Conservation (phyloP, 2,113 vertebrate genomes). For the Carlito syrichta region DNA sequence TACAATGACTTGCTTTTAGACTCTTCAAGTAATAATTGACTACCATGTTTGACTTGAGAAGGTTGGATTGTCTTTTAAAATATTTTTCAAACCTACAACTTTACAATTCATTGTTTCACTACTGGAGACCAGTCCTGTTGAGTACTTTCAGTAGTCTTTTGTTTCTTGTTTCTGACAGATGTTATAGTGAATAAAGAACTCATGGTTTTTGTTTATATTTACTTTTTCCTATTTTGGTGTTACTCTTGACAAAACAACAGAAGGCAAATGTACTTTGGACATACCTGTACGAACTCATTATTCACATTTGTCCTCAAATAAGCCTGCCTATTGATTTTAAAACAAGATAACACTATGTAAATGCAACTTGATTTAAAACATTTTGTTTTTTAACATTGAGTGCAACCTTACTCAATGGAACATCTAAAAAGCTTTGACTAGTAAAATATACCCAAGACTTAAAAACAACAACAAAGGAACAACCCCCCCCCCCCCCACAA, state of each 20-base stretch:
- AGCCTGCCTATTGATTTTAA: constrained; percentile 33
- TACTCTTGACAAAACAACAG: constrained; percentile 37
- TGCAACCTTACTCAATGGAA: background rate
- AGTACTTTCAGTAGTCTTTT: constrained; percentile 22
- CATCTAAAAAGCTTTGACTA: background rate
- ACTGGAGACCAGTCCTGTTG: background rate
- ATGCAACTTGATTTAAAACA: constrained; percentile 10
- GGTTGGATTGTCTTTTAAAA: background rate
- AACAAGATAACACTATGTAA: constrained; percentile 22
- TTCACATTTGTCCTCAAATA: constrained; percentile 40
- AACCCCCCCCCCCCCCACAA: too few relatives aligned
- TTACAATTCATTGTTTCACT: background rate
- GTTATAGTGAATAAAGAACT: background rate
- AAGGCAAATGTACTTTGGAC: constrained; percentile 39
- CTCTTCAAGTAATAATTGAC: background rate
- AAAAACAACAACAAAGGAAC: background rate
- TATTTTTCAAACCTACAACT: background rate
- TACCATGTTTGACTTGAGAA: background rate
- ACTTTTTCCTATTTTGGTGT: constrained; percentile 27
- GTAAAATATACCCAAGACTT: background rate
- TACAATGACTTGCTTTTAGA: background rate
- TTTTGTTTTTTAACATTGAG: too few relatives aligned
- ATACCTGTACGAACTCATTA: constrained; percentile 5
- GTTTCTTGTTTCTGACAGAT: constrained; percentile 26
- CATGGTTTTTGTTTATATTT: constrained; percentile 35